Conservation (phyloP, 2,888 invertebrate species). For the Apamea anceps region DNA sequence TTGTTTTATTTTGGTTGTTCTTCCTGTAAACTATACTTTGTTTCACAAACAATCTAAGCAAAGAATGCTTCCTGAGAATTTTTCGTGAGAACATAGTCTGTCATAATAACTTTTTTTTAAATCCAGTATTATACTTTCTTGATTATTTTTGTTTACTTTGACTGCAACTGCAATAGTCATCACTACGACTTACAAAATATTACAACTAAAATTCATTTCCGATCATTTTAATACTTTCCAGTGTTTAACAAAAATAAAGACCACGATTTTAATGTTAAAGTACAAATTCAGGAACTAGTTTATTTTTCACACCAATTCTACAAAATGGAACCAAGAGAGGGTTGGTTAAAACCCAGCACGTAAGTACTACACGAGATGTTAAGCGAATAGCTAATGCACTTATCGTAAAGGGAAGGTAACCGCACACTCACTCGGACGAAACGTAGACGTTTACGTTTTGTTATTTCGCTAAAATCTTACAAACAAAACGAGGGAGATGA, state of each 20-base stretch:
- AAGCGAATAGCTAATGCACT: slow-evolving; percentile 52
- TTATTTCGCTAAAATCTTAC: slow-evolving; percentile 24
- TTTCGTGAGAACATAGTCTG: not conserved
- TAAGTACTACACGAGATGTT: slow-evolving; percentile 19
- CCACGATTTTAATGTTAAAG: not conserved
- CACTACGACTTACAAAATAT: too few species aligned
- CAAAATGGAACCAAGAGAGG: not conserved
- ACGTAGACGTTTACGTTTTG: slow-evolving; percentile 30
- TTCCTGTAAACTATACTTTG: not conserved
- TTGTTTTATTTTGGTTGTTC: not conserved
- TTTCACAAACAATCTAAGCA: not conserved
- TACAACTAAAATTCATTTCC: not conserved
- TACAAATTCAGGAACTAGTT: not conserved
- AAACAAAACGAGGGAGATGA: slow-evolving; percentile 16
- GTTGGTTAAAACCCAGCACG: slow-evolving; percentile 10
- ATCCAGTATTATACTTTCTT: not conserved
- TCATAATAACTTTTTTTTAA: not conserved
- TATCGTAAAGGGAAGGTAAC: slow-evolving; percentile 41
- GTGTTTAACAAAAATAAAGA: not conserved
- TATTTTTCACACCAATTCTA: not conserved
- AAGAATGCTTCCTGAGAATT: not conserved
- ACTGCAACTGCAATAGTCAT: not conserved
- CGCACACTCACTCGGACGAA: slow-evolving; percentile 8
- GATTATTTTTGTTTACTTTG: not conserved
- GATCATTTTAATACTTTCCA: not conserved